Base-by-base conservation (phyloP, 2,888 invertebrate species). In the Noctua pronuba region DNA sequence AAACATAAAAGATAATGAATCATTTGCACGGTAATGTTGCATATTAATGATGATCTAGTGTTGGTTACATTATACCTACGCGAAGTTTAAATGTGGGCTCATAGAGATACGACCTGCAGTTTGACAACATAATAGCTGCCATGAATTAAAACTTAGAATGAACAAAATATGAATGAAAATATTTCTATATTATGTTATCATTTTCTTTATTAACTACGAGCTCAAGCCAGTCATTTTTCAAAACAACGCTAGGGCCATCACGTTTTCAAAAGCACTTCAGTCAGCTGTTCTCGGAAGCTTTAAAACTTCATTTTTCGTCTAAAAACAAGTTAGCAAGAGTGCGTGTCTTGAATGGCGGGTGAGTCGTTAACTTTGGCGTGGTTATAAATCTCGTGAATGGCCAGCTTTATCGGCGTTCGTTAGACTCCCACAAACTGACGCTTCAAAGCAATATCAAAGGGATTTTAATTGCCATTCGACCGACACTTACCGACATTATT, bases 341-440 rank as follows among this genome's bases (percentile, higher is more conserved):
- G 94, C 95, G 95, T 94, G 94, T 92, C 92, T 92, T 91, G 93
- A 95, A 95, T 94, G 92, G 93, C 90, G 91, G 93, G 91, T 88
- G 90, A 93, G 92, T 93, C 94, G 93, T 95, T 95, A 95, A 95
- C 93, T 94, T 95, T 93, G 91, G 93, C 93, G 92, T 88, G 89
- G 94, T 93, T 94, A 93, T 96, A 96, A 96, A 96, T 95, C 95
- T 95, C 86, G 83, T 90, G 92, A 94, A 95, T 93, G 91, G 93
- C 90, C 90, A 90, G 90, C 91, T 93, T 95, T 94, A 95, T 94
- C 91, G 93, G 90, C 91, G 91, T 90, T 92, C 89, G 90, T 92
- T 92, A 92, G 89, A 87, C 90, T 89, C 92, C 92, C 93, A 92
- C 92, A 92, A 92, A 92, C 92, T 90, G 91, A 92, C 90, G 92